Conservation (phyloP, 2,113 vertebrate species). For the Hypanus sabinus region DNA sequence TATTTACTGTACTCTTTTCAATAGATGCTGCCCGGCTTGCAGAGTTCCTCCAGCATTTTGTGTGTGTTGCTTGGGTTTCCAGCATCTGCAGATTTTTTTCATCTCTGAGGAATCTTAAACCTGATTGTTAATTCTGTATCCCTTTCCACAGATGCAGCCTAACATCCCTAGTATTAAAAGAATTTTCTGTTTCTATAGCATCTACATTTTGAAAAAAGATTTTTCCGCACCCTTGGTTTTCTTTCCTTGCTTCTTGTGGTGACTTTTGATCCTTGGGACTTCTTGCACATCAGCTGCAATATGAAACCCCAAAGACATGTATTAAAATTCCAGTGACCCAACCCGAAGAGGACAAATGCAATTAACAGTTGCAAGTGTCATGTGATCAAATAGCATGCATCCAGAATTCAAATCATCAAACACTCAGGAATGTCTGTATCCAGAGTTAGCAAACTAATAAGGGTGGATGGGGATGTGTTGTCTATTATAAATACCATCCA, state of each 20-base stretch:
- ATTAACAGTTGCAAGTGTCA: not conserved
- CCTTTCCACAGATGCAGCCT: no score
- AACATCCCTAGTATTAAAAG: no score
- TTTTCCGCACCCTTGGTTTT: not conserved
- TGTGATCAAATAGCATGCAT: not conserved
- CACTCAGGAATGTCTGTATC: not conserved
- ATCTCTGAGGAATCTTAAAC: no score
- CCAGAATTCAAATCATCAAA: not conserved
- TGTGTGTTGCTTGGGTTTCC: no score
- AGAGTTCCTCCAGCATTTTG: no score
- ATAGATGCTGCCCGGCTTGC: no score
- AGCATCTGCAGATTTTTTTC: no score
- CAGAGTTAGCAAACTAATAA: not conserved
- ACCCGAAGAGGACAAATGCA: not conserved
- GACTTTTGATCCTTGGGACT: not conserved
- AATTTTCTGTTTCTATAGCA: no score
- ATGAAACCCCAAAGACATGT: not conserved
- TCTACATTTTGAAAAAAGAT: not conserved
- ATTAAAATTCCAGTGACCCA: not conserved
- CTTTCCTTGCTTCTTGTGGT: not conserved
- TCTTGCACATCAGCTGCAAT: not conserved
- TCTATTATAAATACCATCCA: no score
- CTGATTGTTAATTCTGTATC: no score
- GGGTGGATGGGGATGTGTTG: no score
- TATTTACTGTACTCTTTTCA: no score